Evolutionary conservation across 2,797 vertebrate genomes (phyloP), one percentile per base, ranked within the genome.

Genomic region (Pelochelys cantorii): DNA sequence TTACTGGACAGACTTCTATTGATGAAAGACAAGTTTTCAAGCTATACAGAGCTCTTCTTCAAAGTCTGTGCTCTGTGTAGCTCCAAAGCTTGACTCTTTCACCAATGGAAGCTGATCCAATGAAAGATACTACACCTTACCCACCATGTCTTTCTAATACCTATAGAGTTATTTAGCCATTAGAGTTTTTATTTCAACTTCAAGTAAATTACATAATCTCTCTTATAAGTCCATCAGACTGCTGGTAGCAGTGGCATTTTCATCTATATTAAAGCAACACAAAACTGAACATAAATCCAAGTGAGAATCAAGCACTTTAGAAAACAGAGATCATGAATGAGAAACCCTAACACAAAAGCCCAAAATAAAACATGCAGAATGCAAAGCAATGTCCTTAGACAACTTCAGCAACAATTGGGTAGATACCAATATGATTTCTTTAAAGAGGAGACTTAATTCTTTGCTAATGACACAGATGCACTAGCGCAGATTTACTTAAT

Each of bases 371-470:
- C 60, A 60, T 34, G 29, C 23, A 75, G 22, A 56, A 56, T 42
- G 12, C 48, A 29, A 59, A 77, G 53, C 84, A 86, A 29, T 48
- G 48, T 55, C 0, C 0, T 37, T 52, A 3, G 14, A 12, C 5
- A 78, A 3, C 34, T 0, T 0, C 42, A 17, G 65, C 13, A n/a
- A 27, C 56, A 71, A 2, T 53, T 14, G 1, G 0, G 0, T 79
- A 0, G 2, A 2, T 1, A n/a, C 1, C 0, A 4, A 5, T 1
- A 0, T 12, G 13, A 15, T 37, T 68, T 55, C 9, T n/a, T 79
- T n/a, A 22, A 31, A 79, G 25, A 48, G 48, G 9, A 22, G 29
- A n/a, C 48, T 77, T 53, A 65, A n/a, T 55, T 55, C 78, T 55
- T 55, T 55, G 10, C 52, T 22, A n/a, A 11, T n/a, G 53, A 22